These are phyloP conservation scores for Mohoua ochrocephala DNA, from an alignment of 2,113 vertebrate genomes.

Conservation along the genomic window DNA sequence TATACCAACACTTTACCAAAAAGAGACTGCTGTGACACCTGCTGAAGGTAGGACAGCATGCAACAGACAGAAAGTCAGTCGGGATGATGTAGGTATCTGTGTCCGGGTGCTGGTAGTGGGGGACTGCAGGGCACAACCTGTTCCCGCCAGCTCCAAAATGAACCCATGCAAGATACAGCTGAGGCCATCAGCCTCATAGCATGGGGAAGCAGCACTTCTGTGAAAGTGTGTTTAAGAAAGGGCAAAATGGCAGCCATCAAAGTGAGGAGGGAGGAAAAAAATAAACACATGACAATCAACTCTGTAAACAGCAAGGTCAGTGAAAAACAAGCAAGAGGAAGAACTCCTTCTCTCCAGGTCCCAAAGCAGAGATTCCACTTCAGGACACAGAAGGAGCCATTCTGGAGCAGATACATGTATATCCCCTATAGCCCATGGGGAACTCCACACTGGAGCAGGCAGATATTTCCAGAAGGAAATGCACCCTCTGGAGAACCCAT, in stretches of 20 bases:
- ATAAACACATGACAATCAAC: not conserved
- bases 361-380: not conserved
- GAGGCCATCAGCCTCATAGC: not conserved
- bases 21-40: not conserved
- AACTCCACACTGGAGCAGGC: not conserved
- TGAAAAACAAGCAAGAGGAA: not conserved
- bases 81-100: not conserved
- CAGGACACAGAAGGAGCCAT: not conserved
- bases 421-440: not conserved
- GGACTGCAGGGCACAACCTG: accelerated
- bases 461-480: not conserved
- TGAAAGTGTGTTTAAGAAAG: not conserved
- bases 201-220: not conserved
- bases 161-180: not conserved
- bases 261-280: not conserved
- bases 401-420: not conserved
- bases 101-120: not conserved
- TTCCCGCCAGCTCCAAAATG: not conserved
- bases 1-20: not conserved
- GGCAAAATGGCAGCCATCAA: not conserved
- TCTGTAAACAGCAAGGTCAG: not conserved
- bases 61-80: not conserved
- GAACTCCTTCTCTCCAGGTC: not conserved
- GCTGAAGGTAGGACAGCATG: not conserved
- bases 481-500: not conserved